Conservation (phyloP, 2,113 vertebrate species). For the Empidonax traillii region DNA sequence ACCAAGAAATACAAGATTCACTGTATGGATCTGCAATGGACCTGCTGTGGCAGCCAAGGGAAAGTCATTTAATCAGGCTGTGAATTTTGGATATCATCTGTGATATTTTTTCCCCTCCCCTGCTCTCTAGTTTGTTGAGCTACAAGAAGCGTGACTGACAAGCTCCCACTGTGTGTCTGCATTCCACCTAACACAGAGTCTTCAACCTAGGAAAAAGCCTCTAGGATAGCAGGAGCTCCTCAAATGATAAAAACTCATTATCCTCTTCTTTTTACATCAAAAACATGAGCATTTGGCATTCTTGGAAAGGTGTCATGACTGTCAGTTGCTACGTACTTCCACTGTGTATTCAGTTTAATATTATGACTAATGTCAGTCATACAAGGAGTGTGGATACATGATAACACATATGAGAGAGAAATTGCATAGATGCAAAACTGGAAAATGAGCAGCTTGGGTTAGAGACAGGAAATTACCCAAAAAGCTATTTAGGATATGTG, state of each 20-base stretch:
- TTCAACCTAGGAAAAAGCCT: not conserved
- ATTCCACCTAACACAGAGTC: not conserved
- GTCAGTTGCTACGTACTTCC: not conserved
- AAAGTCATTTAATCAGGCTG: not conserved
- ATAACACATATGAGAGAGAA: not conserved
- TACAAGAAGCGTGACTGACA: not conserved
- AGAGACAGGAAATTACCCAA: not conserved
- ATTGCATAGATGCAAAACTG: not conserved
- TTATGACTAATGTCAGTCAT: not conserved
- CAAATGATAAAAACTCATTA: not conserved
- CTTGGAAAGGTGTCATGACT: not conserved
- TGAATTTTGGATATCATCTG: not conserved
- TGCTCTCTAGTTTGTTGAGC: not conserved
- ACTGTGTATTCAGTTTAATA: not conserved
- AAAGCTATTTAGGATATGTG: not conserved
- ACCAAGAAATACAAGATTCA: not conserved
- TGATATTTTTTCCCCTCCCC: not conserved
- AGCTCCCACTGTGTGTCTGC: not conserved
- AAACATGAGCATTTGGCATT: not conserved
- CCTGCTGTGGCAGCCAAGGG: not conserved
- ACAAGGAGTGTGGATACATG: not conserved
- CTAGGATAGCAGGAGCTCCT: not conserved
- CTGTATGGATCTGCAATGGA: not conserved
- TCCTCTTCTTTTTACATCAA: not conserved
- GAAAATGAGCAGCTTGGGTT: not conserved